These are phyloP conservation scores for Mus musculus DNA, from an alignment of 2,113 vertebrate species.

Conservation along the genomic window GRCm39 chr2:170439001-170439500, in stretches of 20 bases:
- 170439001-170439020: not conserved
- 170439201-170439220: not conserved
- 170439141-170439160: not conserved
- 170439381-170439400: no score
- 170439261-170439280: not conserved
- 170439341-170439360: not conserved
- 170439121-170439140: no score
- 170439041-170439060: not conserved
- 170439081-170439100: not conserved
- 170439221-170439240: not conserved
- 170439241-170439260: not conserved
- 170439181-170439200: not conserved
- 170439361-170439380: not conserved
- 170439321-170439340: not conserved
- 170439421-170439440: not conserved
- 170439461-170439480: not conserved
- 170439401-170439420: not conserved
- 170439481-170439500: not conserved
- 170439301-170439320: not conserved
- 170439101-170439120: not conserved
- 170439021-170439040: not conserved
- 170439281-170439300: not conserved
- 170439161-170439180: not conserved
- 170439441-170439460: not conserved
- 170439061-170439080: not conserved